Evolutionary conservation across 2,113 vertebrate species (phyloP), one percentile per base, ranked within the genome.

Genomic region (Choloepus hoffmanni): DNA sequence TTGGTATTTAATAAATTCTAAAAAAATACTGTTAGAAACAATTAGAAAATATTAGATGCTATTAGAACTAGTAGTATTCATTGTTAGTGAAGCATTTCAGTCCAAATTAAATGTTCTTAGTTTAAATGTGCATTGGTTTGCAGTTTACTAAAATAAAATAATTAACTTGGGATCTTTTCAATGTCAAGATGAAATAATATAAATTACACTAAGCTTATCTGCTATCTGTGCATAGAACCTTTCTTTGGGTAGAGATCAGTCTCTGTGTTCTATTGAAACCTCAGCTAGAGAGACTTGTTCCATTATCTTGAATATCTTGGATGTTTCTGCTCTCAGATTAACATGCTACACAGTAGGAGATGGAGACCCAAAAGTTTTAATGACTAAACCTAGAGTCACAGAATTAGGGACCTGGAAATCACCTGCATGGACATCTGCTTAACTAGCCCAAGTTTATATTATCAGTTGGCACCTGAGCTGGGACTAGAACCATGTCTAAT

Each of bases 1-100:
- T 79, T 81, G 30, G 94, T 93, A 88, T 81, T 84, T 88, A 85
- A 60, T 70, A 91, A 93, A 68, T 81, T 13, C 40, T 81, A 36
- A 36, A 36, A 88, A 92, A 82, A 2, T 43, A 78, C 73, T 87
- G 13, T 33, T 30, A 82, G 30, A 94, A n/a, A 74, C 33, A 88
- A 92, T 85, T 89, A 73, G 28, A 68, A 91, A 95, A 36, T 89
- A 33, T 92, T 93, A 89, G 3, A 43, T 48, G 36, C 45, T 50
- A 93, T 84, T 92, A 68, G 16, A 45, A 43, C 62, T 89, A 88
- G 26, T 92, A n/a, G 43, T 55, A 91, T 81, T 94, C 58, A 85
- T 33, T 60, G 28, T 50, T 67, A 78, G 30, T 79, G 11, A 84
- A 96, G 16, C 36, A 92, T 78, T 97, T 89, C 36, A 67, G 89